These are phyloP conservation scores for Microctenopoma stevenorrisi DNA, from an alignment of 2,797 vertebrate genomes.

Conservation along the genomic window DNA sequence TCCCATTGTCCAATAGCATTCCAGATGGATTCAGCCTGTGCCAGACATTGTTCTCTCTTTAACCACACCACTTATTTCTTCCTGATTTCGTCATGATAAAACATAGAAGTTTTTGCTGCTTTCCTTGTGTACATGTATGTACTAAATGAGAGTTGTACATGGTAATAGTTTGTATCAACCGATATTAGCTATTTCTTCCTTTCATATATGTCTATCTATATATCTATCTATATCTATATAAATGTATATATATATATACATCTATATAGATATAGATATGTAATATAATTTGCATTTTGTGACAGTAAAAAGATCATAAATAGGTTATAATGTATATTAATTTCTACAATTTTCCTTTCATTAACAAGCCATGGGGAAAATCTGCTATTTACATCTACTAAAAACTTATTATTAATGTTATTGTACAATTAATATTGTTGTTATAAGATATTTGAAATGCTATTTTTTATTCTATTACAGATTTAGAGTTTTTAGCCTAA, in stretches of 20 bases:
- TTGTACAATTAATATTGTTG: slow-evolving; percentile 81
- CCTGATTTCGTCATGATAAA: slow-evolving; percentile 43
- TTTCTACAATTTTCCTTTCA: slow-evolving; percentile 77
- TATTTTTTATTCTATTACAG: slow-evolving; percentile 99
- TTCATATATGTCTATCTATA: slow-evolving; percentile 32
- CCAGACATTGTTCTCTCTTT: slow-evolving; percentile 60
- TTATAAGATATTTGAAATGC: slow-evolving; percentile 92
- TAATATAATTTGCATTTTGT: slow-evolving; percentile 70
- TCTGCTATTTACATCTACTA: slow-evolving; percentile 84
- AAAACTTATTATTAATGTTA: slow-evolving; percentile 86
- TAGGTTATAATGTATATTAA: slow-evolving; percentile 74
- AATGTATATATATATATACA: slow-evolving; percentile 45
- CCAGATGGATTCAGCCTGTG: slow-evolving; percentile 63
- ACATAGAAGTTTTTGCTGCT: slow-evolving; percentile 82
- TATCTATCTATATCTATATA: slow-evolving; percentile 25
- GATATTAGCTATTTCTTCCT: slow-evolving; percentile 67
- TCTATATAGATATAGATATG: slow-evolving; percentile 42
- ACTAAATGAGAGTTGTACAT: slow-evolving; percentile 83
- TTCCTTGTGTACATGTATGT: slow-evolving; percentile 83
- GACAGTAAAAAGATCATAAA: slow-evolving; percentile 72
- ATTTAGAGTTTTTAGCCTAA: slow-evolving; percentile 97
- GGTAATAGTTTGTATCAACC: slow-evolving; percentile 74
- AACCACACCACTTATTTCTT: slow-evolving; percentile 86
- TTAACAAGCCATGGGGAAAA: slow-evolving; percentile 81
- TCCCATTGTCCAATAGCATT: slow-evolving; percentile 53